These are phyloP conservation scores for Haliclystus octoradiatus DNA, from an alignment of 30 jellyfish, hydroid and myxozoan genomes.

Conservation along the genomic window DNA sequence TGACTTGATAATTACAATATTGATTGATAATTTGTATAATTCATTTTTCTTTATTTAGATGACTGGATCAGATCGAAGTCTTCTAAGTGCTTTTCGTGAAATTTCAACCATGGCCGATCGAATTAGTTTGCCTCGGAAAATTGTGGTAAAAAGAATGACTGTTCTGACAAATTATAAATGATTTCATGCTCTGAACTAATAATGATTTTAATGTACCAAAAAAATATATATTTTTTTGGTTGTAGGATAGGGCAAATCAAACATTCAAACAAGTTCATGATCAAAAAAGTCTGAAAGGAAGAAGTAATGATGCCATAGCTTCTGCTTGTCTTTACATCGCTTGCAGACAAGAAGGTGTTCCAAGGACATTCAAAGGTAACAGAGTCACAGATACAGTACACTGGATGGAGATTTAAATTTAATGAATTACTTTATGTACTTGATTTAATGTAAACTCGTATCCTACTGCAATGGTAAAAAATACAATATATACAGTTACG, in stretches of 20 bases:
- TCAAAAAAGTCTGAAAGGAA: conserved; percentile 81
- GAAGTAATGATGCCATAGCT: conserved; percentile 96
- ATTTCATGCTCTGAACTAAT: background rate
- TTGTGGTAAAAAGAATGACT: conserved; percentile 33
- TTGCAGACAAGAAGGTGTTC: conserved; percentile 98
- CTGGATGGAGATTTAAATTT: too few relatives aligned
- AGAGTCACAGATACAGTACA: too few relatives aligned
- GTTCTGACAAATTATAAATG: too few relatives aligned
- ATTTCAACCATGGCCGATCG: conserved; percentile 89
- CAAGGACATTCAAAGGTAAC: conserved; percentile 96
- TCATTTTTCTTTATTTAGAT: conserved; percentile 39
- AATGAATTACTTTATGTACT: too few relatives aligned
- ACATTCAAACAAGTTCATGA: conserved; percentile 91
- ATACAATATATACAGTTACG: too few relatives aligned
- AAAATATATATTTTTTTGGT: background rate
- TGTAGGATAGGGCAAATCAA: conserved; percentile 82
- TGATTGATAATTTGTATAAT: too few relatives aligned
- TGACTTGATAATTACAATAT: too few relatives aligned
- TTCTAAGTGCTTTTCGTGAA: conserved; percentile 84
- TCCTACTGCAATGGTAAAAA: too few relatives aligned
- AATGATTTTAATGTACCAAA: too few relatives aligned
- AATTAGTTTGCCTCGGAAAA: conserved; percentile 65
- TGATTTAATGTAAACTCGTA: too few relatives aligned
- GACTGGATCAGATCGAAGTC: conserved; percentile 92
- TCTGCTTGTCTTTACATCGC: conserved; percentile 97